Conservation (phyloP, 2,797 vertebrate genomes). For the Lepus townsendii region DNA sequence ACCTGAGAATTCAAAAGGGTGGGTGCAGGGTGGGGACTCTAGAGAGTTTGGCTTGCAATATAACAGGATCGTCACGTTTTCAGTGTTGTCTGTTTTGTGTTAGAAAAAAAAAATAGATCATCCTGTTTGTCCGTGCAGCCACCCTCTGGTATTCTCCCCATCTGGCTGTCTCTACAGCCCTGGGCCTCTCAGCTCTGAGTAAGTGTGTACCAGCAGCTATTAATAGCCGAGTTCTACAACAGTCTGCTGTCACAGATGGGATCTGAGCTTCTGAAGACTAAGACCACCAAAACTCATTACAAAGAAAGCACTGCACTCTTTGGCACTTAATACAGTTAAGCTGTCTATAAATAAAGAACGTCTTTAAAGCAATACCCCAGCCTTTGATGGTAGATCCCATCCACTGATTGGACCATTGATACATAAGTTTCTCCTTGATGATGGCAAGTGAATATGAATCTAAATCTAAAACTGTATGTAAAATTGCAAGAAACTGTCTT, state of each 20-base stretch:
- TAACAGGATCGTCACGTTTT: conserved; percentile 71
- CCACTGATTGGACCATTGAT: background rate
- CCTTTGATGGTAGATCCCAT: background rate
- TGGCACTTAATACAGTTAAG: conserved; percentile 84
- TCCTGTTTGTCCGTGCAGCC: conserved; percentile 84
- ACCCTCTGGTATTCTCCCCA: conserved; percentile 85
- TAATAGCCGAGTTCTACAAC: conserved; percentile 88
- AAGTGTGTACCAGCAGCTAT: conserved; percentile 88
- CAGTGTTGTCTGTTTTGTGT: conserved; percentile 78
- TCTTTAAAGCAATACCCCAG: background rate
- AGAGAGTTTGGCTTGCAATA: conserved; percentile 63
- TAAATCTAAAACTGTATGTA: conserved; percentile 15
- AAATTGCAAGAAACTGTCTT: conserved; percentile 15
- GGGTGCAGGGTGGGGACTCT: background rate
- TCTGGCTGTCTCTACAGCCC: conserved; percentile 87
- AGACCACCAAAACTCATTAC: conserved; percentile 84
- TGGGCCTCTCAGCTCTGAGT: conserved; percentile 86
- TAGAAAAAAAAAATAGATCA: conserved; percentile 79
- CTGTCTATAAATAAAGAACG: conserved; percentile 69
- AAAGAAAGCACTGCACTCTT: conserved; percentile 80
- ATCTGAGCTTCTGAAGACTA: conserved; percentile 85
- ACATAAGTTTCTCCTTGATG: background rate
- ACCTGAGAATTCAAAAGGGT: conserved; percentile 64
- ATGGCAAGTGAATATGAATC: background rate
- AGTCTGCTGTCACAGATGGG: conserved; percentile 89